A percentile compares a stretch with the other conserved stretches of the same genome.
Conservation (phyloP, 2,797 vertebrate genomes). For the Chlorospingus flavigularis region DNA sequence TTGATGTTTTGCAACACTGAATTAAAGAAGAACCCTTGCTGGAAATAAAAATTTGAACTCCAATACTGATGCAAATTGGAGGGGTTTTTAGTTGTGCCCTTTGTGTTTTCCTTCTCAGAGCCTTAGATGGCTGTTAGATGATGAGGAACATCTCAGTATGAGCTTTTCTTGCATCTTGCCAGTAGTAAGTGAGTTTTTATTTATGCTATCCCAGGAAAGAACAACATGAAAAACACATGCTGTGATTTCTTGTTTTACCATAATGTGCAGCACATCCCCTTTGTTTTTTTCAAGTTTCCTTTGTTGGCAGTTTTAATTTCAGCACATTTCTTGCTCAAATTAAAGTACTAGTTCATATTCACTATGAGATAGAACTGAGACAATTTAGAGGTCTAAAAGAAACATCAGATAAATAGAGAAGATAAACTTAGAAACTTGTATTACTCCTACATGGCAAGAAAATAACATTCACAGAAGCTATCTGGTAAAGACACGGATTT, state of each 20-base stretch:
- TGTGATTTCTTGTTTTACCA: not conserved
- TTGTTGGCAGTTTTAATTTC: not conserved
- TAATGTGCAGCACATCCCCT: accelerated
- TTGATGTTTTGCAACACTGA: not conserved
- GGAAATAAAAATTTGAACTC: not conserved
- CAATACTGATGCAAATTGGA: not conserved
- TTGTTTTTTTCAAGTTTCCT: not conserved
- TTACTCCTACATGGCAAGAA: not conserved
- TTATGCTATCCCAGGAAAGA: not conserved
- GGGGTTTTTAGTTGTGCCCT: not conserved
- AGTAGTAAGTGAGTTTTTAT: not conserved
- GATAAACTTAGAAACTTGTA: not conserved
- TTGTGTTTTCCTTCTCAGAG: not conserved
- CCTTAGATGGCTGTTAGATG: not conserved
- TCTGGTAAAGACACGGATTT: not conserved
- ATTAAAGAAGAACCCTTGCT: not conserved
- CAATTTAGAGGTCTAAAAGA: not conserved
- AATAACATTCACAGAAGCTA: not conserved
- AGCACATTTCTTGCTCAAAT: not conserved
- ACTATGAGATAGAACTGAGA: not conserved
- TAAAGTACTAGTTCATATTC: not conserved
- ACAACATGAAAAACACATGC: not conserved
- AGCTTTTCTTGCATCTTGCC: not conserved
- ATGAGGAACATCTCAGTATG: not conserved
- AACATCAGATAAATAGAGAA: not conserved